phyloP scores from a whole-genome alignment of 2,888 invertebrate genomes.

The Oligia strigilis region DNA sequence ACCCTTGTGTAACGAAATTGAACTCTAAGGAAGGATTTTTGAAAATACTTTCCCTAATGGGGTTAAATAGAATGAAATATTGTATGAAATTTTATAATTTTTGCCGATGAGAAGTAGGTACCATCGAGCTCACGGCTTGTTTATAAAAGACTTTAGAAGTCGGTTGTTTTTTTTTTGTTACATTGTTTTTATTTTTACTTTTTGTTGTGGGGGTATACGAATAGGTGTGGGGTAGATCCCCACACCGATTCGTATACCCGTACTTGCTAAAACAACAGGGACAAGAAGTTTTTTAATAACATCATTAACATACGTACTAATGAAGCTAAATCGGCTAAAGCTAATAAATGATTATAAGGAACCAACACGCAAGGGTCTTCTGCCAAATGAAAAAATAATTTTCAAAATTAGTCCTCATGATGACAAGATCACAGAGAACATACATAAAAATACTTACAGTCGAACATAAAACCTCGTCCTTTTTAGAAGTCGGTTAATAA shows the following conservation, averaged over 20 bases:
- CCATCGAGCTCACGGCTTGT: not conserved
- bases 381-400: not conserved
- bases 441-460: no score
- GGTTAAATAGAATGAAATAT: not conserved
- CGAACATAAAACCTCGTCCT: no score
- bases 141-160: not conserved
- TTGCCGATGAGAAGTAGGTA: not conserved
- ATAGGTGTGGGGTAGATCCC: no score
- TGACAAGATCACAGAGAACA: not conserved
- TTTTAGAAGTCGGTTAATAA: not conserved
- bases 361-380: not conserved
- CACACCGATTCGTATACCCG: not conserved
- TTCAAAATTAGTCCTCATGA: not conserved
- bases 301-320: not conserved
- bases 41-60: not conserved
- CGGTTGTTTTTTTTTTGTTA: no score
- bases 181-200: no score
- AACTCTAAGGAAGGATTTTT: not conserved
- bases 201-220: no score
- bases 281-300: not conserved
- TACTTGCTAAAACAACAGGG: not conserved
- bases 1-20: not conserved
- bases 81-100: not conserved
- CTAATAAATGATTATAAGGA: not conserved
- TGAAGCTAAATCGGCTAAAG: not conserved